phyloP scores from a whole-genome alignment of 2,888 invertebrate genomes.

The Caenorhabditis panamensis region DNA sequence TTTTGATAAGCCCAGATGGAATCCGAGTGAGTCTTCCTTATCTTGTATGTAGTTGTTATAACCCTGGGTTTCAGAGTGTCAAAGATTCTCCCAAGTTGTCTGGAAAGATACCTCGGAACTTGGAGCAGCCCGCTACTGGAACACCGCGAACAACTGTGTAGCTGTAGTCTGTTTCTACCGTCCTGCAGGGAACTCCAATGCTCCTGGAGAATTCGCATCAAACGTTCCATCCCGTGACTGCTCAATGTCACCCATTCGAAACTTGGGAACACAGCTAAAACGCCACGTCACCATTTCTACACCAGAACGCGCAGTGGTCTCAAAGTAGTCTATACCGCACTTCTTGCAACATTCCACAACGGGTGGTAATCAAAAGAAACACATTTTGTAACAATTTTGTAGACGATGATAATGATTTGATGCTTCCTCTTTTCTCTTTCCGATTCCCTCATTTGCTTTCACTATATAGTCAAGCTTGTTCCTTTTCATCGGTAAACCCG shows the following conservation, averaged over 20 bases:
- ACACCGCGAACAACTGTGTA: conserved; percentile 78
- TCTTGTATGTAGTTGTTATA: background rate
- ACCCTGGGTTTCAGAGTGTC: conserved; percentile 73
- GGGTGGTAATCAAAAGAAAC: too few relatives aligned
- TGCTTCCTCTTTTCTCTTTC: too few relatives aligned
- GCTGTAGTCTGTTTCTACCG: conserved; percentile 80
- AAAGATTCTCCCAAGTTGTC: conserved; percentile 80
- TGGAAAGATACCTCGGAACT: conserved; percentile 77
- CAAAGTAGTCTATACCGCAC: conserved; percentile 34
- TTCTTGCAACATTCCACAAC: too few relatives aligned
- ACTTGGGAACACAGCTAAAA: conserved; percentile 73
- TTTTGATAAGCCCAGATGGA: conserved; percentile 79
- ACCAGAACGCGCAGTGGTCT: conserved; percentile 52
- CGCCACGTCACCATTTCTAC: conserved; percentile 73
- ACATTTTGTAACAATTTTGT: too few relatives aligned
- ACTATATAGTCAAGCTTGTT: too few relatives aligned
- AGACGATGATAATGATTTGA: too few relatives aligned
- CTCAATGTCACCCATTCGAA: conserved; percentile 74
- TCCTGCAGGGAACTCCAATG: conserved; percentile 79
- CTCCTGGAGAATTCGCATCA: conserved; percentile 79
- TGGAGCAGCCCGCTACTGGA: conserved; percentile 77
- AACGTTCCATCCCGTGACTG: conserved; percentile 75
- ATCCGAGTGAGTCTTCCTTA: conserved; percentile 69
- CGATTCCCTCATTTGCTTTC: too few relatives aligned
- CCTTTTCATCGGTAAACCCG: too few relatives aligned